Percentiles rank a stretch among this genome's conserved stretches.
Evolutionary conservation across 2,888 invertebrate species (phyloP).

Genomic region (Oeneis ivallda): DNA sequence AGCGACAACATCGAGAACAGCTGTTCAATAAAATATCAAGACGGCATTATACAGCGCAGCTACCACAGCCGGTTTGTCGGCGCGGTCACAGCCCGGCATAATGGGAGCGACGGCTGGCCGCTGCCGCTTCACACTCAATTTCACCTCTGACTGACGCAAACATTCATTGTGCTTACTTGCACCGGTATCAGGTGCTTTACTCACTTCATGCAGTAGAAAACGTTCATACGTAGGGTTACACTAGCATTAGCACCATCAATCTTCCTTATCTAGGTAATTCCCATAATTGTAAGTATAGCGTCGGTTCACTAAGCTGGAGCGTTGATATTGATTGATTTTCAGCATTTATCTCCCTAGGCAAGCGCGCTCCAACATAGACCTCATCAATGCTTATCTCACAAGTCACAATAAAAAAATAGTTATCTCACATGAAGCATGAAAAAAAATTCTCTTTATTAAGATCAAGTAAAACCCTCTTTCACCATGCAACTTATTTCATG

Average conservation of each 20-base stretch:
- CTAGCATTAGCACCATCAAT: not conserved
- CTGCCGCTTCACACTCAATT: constrained; percentile 82
- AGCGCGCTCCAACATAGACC: too few relatives aligned
- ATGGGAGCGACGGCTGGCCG: constrained; percentile 79
- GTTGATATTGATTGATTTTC: too few relatives aligned
- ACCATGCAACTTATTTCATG: not conserved
- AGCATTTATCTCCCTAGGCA: too few relatives aligned
- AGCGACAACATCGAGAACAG: not conserved
- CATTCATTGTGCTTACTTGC: constrained; percentile 75
- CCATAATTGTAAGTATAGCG: too few relatives aligned
- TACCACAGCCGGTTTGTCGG: constrained; percentile 69
- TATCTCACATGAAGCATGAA: constrained; percentile 16
- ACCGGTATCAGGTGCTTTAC: constrained; percentile 61
- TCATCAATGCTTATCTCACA: too few relatives aligned
- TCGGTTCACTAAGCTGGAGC: too few relatives aligned
- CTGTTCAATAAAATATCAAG: constrained; percentile 32
- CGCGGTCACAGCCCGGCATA: constrained; percentile 73
- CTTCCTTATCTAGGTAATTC: too few relatives aligned
- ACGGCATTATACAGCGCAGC: constrained; percentile 55
- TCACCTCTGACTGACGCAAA: constrained; percentile 81
- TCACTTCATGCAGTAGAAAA: constrained; percentile 26
- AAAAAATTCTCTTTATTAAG: not conserved
- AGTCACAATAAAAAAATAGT: too few relatives aligned
- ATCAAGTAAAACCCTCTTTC: constrained; percentile 3
- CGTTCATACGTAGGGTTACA: not conserved